Base-by-base conservation (phyloP, 2,113 vertebrate species). In the Camelus dromedarius region DNA sequence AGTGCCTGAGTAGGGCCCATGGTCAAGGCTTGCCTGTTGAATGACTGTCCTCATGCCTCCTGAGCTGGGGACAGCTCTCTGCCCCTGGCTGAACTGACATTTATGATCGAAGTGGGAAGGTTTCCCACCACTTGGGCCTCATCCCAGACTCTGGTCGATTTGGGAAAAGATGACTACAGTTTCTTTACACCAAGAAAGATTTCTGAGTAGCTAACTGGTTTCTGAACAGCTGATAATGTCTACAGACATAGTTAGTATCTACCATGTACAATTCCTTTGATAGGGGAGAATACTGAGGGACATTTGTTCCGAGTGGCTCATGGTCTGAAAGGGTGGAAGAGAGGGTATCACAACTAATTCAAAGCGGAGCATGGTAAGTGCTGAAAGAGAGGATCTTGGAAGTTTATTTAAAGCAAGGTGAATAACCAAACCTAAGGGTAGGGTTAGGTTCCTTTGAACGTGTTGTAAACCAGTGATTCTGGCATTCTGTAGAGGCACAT, bases 71-170 rank as follows among this genome's bases (percentile, higher is more conserved):
- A 76, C 62, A 46, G 60, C 88, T 73, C 54, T 67, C n/a, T 30
- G 16, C n/a, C 8, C 4, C 88, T 62, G 79, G 62, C 66, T 69
- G 81, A 85, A 72, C 81, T 58, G 48, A 64, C 24, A 38, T 10
- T 91, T 70, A 35, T 26, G 11, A 24, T 85, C 79, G n/a, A 32
- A 87, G 54, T 12, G n/a, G 84, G 84, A 84, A 79, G 30, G 2
- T 85, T 89, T 85, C 75, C 64, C 48, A 76, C n/a, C 77, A 10
- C 60, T 10, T 73, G 93, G 88, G 38, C 35, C 80, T 60, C 80
- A 46, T 91, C 54, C 80, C 80, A 92, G 87, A 80, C 30, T 84
- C 70, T 28, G 50, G 82, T 62, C 83, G 83, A 60, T 94, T 79
- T 80, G 70, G 64, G 89, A 48, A 89, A 42, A 90, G 67, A 32